These are phyloP conservation scores for Parnassius mnemosyne DNA, from an alignment of 2,888 invertebrate genomes.

Conservation along the genomic window DNA sequence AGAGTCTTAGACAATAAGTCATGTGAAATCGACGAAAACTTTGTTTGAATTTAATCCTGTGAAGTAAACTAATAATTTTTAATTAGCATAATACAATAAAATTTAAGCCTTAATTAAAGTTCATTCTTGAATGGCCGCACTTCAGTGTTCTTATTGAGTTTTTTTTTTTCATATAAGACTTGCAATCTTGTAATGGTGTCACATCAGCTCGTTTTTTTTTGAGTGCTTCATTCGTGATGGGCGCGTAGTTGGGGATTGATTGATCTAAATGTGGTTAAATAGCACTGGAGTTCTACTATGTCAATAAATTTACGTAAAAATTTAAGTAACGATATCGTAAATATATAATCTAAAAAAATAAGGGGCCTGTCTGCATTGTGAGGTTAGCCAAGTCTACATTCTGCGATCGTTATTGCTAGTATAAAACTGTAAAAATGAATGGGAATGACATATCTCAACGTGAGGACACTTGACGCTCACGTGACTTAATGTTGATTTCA, in stretches of 20 bases:
- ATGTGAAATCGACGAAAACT: slow-evolving; percentile 6
- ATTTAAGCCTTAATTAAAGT: slow-evolving; percentile 15
- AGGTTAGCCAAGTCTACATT: no score
- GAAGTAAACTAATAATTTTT: slow-evolving; percentile 6
- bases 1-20: slow-evolving; percentile 13
- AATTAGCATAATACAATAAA: slow-evolving; percentile 18
- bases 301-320: no score
- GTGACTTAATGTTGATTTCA: no score
- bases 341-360: no score
- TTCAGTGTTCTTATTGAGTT: not conserved
- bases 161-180: not conserved
- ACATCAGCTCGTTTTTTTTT: slow-evolving; percentile 9
- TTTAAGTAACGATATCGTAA: no score
- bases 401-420: not conserved
- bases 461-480: not conserved
- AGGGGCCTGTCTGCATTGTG: no score
- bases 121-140: slow-evolving; percentile 46
- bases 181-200: slow-evolving; percentile 9
- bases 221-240: slow-evolving; percentile 12
- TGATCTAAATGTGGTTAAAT: no score
- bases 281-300: not conserved
- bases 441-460: not conserved
- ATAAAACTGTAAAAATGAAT: not conserved
- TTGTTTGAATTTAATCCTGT: not conserved
- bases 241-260: not conserved